Conservation (phyloP, 64 coral and sea anemone genomes). For the Actinia equina region DNA sequence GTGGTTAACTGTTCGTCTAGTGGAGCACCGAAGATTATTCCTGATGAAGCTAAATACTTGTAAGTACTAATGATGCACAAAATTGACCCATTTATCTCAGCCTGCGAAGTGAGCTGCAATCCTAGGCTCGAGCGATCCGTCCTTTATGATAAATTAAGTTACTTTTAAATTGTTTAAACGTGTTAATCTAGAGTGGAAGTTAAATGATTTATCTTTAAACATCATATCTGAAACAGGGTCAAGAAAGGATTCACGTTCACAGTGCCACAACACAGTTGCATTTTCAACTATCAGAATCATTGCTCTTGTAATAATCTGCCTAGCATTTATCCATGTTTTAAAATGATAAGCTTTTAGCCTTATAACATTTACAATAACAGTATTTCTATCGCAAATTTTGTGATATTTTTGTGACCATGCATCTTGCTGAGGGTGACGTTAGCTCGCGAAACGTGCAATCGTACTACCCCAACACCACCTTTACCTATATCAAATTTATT, state of each 20-base stretch:
- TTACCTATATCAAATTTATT: not conserved
- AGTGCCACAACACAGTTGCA: too few relatives aligned
- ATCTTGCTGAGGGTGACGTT: not conserved
- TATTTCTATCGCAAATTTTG: not conserved
- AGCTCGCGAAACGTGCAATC: not conserved
- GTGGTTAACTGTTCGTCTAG: slow-evolving; percentile 18
- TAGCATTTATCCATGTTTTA: not conserved
- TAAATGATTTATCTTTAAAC: not conserved
- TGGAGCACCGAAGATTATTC: not conserved
- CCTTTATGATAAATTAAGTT: not conserved
- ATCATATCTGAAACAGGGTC: not conserved
- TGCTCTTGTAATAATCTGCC: not conserved
- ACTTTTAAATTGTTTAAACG: not conserved
- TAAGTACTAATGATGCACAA: not conserved
- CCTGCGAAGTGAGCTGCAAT: not conserved
- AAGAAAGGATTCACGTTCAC: not conserved
- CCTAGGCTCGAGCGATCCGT: not conserved
- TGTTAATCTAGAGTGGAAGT: not conserved
- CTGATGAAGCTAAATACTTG: slow-evolving; percentile 10
- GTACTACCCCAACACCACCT: not conserved
- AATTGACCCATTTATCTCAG: not conserved
- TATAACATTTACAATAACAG: not conserved
- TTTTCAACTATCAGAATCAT: not conserved
- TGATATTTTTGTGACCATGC: not conserved
- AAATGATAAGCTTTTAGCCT: not conserved